A percentile compares a stretch with the other conserved stretches of the same genome.
Conservation (phyloP, 2,797 vertebrate genomes). For the Alcedo atthis region DNA sequence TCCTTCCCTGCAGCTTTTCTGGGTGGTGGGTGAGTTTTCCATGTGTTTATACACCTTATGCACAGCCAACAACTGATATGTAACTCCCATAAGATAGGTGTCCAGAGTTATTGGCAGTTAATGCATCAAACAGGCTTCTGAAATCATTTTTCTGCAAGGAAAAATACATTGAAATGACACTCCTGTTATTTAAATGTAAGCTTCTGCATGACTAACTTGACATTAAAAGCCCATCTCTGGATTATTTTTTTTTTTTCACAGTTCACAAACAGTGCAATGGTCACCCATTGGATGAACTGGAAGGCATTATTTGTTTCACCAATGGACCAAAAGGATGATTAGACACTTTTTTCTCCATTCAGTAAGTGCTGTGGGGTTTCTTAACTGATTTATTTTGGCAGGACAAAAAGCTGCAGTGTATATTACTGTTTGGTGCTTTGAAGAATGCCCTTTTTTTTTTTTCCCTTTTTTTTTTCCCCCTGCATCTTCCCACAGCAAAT, state of each 20-base stretch:
- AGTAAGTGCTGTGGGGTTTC: background rate
- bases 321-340: background rate
- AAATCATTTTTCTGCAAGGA: background rate
- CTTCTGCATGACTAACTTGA: background rate
- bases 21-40: background rate
- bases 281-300: background rate
- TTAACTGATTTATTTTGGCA: constrained; percentile 32
- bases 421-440: background rate
- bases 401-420: background rate
- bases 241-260: background rate
- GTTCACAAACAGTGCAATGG: background rate
- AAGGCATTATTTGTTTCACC: background rate
- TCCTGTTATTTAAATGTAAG: background rate
- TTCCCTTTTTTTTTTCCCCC: background rate
- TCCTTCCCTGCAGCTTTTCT: background rate
- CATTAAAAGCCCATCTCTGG: background rate
- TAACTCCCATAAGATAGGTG: background rate
- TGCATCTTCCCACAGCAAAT: background rate
- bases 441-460: background rate
- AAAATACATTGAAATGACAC: background rate
- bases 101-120: background rate
- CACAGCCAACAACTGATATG: background rate
- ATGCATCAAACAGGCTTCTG: background rate
- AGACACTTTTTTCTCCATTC: background rate
- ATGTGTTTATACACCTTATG: background rate